Conservation (phyloP, 2,797 vertebrate species). For the Clarias pachynema region DNA sequence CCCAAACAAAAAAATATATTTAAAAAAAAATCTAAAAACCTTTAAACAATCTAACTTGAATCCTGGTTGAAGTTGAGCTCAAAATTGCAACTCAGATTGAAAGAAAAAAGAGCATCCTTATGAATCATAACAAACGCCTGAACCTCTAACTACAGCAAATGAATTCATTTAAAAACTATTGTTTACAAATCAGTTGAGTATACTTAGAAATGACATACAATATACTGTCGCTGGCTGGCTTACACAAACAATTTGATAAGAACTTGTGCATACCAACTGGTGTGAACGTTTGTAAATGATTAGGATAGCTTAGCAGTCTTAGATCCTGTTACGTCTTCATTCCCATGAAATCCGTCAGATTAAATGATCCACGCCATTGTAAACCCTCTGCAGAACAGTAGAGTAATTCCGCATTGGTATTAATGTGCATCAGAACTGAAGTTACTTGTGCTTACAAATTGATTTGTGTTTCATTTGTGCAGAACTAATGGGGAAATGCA, state of each 20-base stretch:
- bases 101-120: not conserved
- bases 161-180: too few relatives aligned
- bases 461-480: slow-evolving; percentile 23
- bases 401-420: not conserved
- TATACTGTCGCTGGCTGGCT: not conserved
- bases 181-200: not conserved
- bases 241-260: not conserved
- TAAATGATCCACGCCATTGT: slow-evolving; percentile 1
- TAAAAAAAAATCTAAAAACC: not conserved
- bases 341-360: not conserved
- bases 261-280: not conserved
- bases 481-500: slow-evolving; percentile 18
- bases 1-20: not conserved
- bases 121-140: not conserved
- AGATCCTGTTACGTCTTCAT: not conserved
- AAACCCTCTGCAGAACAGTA: not conserved
- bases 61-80: not conserved
- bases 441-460: slow-evolving; percentile 8
- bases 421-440: not conserved
- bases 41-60: not conserved
- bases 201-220: not conserved
- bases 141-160: not conserved
- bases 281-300: not conserved
- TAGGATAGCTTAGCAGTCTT: not conserved
- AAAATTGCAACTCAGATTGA: not conserved